phyloP scores from a whole-genome alignment of 2,113 vertebrate species.

The Egretta garzetta region DNA sequence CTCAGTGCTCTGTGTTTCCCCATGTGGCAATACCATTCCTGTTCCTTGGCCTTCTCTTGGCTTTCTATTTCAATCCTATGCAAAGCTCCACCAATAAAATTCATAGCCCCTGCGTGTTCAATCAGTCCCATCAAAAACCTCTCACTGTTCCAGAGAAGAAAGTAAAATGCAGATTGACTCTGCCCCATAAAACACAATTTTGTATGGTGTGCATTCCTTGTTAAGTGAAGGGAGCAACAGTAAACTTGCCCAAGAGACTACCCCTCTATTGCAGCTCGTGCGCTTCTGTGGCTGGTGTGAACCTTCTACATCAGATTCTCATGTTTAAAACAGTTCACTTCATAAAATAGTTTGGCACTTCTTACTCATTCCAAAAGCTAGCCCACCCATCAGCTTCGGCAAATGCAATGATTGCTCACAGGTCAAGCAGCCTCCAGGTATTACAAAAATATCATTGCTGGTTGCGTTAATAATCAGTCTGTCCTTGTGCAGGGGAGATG shows the following conservation, averaged over 20 bases:
- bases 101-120: neutral
- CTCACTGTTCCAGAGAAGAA: neutral
- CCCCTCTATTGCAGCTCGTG: neutral
- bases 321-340: neutral
- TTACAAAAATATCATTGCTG: neutral
- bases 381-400: neutral
- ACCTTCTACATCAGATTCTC: neutral
- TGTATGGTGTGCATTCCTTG: neutral
- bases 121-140: neutral
- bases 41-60: neutral
- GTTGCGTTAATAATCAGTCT: neutral
- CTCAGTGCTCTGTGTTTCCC: neutral
- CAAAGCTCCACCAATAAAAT: neutral
- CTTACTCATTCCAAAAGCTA: neutral
- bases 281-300: neutral
- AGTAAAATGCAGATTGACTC: neutral
- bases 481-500: neutral
- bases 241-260: neutral
- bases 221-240: neutral
- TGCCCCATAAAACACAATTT: neutral
- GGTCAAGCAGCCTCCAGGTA: neutral
- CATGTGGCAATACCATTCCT: neutral
- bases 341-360: neutral
- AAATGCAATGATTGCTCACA: neutral
- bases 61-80: neutral